phyloP scores from a whole-genome alignment of 2,113 vertebrate genomes.

The Glaucomys volans region DNA sequence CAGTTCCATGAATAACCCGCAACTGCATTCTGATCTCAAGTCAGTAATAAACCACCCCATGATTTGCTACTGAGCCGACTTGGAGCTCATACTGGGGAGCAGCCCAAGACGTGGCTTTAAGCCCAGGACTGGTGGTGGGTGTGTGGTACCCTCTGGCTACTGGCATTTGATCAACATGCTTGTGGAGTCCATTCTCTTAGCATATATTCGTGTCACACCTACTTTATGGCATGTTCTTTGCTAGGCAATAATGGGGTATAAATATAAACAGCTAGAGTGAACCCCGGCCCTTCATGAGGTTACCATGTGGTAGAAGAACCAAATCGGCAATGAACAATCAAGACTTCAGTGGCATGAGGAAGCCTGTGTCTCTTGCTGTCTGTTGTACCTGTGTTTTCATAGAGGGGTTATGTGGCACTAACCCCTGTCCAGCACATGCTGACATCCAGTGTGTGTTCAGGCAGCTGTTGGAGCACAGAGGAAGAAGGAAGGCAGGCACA shows the following conservation, averaged over 20 bases:
- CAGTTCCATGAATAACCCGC: background rate
- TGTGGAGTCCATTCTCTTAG: background rate
- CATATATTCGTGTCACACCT: background rate
- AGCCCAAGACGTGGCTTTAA: background rate
- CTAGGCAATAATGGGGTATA: background rate
- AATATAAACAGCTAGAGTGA: background rate
- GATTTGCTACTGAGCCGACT: background rate
- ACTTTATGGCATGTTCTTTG: background rate
- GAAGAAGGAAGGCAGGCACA: background rate
- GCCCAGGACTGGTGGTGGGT: background rate
- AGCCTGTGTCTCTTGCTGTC: background rate
- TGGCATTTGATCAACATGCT: background rate
- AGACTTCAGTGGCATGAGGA: background rate
- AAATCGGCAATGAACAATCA: background rate
- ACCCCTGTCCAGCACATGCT: background rate
- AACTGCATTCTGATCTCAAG: background rate
- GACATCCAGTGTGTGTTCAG: background rate
- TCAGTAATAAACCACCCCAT: background rate
- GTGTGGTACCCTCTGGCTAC: background rate
- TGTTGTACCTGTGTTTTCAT: background rate
- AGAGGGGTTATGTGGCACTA: background rate
- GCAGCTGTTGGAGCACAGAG: background rate
- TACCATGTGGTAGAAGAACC: background rate
- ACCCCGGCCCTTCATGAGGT: background rate
- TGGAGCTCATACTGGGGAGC: background rate